These are phyloP conservation scores for Neogobius melanostomus DNA, from an alignment of 2,113 vertebrate species.

Conservation along the genomic window DNA sequence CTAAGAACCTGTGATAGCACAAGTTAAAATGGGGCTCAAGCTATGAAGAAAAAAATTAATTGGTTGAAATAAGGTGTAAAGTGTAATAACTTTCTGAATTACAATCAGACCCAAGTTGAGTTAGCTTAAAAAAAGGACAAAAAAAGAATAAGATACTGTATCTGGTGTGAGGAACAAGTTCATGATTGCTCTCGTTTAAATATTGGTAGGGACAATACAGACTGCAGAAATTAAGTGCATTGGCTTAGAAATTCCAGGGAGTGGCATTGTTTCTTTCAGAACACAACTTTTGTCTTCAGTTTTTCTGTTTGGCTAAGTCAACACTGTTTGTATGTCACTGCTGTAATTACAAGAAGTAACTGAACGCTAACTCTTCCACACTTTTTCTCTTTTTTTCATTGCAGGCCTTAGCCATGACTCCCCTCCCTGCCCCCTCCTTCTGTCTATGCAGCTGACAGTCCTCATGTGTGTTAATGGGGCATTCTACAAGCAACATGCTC, in stretches of 20 bases:
- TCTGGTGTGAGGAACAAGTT: no score
- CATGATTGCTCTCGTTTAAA: no score
- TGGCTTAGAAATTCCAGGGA: slow-evolving; percentile 23
- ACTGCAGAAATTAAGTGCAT: background rate
- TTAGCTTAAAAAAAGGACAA: no score
- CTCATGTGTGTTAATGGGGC: slow-evolving; percentile 78
- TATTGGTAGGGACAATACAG: background rate
- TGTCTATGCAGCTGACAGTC: slow-evolving; percentile 73
- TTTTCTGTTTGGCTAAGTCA: background rate
- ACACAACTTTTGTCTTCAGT: background rate
- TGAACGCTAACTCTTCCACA: background rate
- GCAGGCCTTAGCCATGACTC: slow-evolving; percentile 70
- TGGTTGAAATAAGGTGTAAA: background rate
- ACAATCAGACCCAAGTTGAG: no score
- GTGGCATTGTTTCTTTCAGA: slow-evolving; percentile 9
- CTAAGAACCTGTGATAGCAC: slow-evolving; percentile 26
- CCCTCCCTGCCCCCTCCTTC: slow-evolving; percentile 47
- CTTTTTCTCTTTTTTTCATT: background rate
- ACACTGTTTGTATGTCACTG: no score
- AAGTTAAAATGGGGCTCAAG: slow-evolving; percentile 32
- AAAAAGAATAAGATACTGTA: no score
- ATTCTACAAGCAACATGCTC: slow-evolving; percentile 90
- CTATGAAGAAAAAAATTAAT: slow-evolving; percentile 15
- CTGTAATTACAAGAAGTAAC: no score
- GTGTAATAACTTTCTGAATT: no score